A percentile compares a stretch with the other conserved stretches of the same genome.
phyloP scores from a whole-genome alignment of 2,113 vertebrate species.

The Tragelaphus imberbis region DNA sequence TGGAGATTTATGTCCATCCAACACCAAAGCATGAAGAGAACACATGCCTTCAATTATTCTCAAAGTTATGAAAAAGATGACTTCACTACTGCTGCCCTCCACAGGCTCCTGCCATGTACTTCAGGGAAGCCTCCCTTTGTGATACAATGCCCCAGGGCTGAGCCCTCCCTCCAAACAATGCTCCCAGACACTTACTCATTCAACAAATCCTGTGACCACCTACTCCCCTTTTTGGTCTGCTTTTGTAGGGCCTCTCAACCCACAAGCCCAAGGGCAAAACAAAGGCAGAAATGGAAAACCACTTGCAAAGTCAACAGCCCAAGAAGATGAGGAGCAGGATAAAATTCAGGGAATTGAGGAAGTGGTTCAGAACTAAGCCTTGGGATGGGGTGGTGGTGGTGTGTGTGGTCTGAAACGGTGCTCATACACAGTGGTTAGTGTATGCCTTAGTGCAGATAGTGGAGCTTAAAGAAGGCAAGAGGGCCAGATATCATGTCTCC shows the following conservation, averaged over 20 bases:
- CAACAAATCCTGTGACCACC: neutral
- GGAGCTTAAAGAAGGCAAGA: neutral
- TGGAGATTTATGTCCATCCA: neutral
- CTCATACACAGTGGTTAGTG: neutral
- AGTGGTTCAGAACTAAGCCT: neutral
- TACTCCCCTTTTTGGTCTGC: neutral
- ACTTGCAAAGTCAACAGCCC: neutral
- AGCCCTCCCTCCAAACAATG: neutral
- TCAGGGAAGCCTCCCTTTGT: neutral
- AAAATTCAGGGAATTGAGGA: neutral
- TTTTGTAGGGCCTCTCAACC: neutral
- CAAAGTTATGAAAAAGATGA: neutral
- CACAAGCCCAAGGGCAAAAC: neutral
- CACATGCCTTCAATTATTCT: neutral
- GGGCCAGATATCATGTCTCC: neutral
- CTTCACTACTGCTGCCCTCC: neutral
- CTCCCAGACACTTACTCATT: neutral
- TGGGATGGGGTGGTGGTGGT: neutral
- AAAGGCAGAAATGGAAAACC: neutral
- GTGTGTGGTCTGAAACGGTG: neutral
- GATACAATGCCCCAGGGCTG: neutral
- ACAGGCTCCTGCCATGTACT: neutral
- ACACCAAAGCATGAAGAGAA: neutral
- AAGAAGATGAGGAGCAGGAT: neutral
- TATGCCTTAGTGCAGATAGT: neutral